phyloP scores from a whole-genome alignment of 2,888 invertebrate genomes.

The Pollenia amentaria region DNA sequence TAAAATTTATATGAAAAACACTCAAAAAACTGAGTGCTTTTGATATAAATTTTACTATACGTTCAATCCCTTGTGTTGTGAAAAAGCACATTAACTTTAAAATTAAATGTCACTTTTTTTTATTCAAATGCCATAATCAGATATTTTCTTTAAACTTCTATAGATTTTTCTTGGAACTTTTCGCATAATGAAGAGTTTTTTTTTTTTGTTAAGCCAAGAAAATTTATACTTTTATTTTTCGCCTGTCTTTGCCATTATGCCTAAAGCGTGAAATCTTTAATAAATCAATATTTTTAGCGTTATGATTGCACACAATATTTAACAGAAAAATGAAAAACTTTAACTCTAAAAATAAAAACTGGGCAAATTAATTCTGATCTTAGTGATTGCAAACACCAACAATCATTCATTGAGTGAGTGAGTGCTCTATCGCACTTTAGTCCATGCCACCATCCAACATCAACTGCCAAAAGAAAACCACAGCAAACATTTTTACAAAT shows the following conservation, averaged over 20 bases:
- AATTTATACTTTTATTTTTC: slow-evolving; percentile 26
- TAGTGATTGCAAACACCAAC: slow-evolving; percentile 27
- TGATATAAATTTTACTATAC: no score
- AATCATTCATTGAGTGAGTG: slow-evolving; percentile 1
- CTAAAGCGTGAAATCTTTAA: slow-evolving; percentile 70
- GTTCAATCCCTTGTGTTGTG: no score
- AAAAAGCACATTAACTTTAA: no score
- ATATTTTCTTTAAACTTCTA: no score
- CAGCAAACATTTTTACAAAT: slow-evolving; percentile 50
- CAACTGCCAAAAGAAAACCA: slow-evolving; percentile 6
- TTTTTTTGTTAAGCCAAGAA: slow-evolving; percentile 4
- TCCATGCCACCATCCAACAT: background rate
- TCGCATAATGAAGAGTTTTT: background rate
- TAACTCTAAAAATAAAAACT: background rate
- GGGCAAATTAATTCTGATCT: slow-evolving; percentile 54
- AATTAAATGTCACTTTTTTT: no score
- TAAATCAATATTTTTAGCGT: slow-evolving; percentile 67
- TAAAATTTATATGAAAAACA: no score
- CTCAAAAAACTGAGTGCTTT: no score
- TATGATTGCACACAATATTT: slow-evolving; percentile 40
- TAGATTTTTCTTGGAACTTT: no score
- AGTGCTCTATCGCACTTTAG: slow-evolving; percentile 8
- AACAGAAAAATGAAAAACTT: slow-evolving; percentile 36
- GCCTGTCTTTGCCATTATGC: slow-evolving; percentile 25
- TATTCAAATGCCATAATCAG: no score